A percentile compares a stretch with the other conserved stretches of the same genome.
These are phyloP conservation scores for Trematomus loennbergii DNA, from an alignment of 2,113 vertebrate species.

Conservation along the genomic window DNA sequence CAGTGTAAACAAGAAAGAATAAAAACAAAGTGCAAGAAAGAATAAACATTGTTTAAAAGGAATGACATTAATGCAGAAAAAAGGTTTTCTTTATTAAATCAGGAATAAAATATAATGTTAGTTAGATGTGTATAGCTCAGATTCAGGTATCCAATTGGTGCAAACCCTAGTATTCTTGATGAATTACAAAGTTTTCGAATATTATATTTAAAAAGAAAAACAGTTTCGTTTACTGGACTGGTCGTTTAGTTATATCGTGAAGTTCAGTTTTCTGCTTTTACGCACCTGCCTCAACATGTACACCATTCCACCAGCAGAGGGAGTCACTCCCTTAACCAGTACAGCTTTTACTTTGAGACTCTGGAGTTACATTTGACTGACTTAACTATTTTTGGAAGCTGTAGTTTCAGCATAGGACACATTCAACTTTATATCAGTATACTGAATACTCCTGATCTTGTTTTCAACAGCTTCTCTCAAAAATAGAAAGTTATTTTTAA, in stretches of 20 bases:
- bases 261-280: conserved; percentile 26
- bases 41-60: too few species aligned
- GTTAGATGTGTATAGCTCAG: background rate
- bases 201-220: too few species aligned
- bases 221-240: background rate
- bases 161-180: background rate
- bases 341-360: background rate
- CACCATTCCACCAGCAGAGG: conserved; percentile 61
- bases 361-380: background rate
- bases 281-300: conserved; percentile 53
- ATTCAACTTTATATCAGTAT: background rate
- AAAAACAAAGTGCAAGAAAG: background rate
- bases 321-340: conserved; percentile 33
- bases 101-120: background rate
- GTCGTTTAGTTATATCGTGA: background rate
- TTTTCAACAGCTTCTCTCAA: background rate
- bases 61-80: background rate
- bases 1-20: background rate
- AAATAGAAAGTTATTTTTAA: background rate
- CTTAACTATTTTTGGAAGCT: conserved; percentile 3
- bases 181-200: too few species aligned
- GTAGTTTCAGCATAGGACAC: background rate
- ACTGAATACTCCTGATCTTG: background rate
- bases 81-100: background rate
- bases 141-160: background rate